A percentile compares a stretch with the other conserved stretches of the same genome.
These are phyloP conservation scores for Synodontis membranacea DNA, from an alignment of 2,113 vertebrate genomes.

Conservation along the genomic window DNA sequence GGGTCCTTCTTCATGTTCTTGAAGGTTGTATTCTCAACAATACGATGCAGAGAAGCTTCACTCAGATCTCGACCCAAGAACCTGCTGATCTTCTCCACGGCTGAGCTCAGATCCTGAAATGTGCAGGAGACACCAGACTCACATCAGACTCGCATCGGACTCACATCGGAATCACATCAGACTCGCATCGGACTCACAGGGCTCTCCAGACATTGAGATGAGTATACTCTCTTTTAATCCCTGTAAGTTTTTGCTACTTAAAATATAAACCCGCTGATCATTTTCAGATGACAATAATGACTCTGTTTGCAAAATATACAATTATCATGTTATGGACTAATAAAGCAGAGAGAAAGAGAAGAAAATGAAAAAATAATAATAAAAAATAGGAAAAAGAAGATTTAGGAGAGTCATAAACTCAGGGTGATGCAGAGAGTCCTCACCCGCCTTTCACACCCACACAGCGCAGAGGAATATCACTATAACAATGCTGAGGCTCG, in stretches of 20 bases:
- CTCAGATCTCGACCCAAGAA: conserved; percentile 68
- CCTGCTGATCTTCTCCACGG: conserved; percentile 58
- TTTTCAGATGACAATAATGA: too few relatives aligned
- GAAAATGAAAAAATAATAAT: too few relatives aligned
- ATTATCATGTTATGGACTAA: neutral
- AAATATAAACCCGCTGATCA: too few relatives aligned
- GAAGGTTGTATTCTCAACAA: conserved; percentile 68
- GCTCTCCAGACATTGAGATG: neutral
- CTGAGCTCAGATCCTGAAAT: conserved; percentile 62
- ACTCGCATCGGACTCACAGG: neutral
- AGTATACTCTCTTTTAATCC: too few relatives aligned
- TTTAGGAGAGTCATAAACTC: too few relatives aligned
- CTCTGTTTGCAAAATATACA: neutral
- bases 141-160: neutral
- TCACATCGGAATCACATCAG: neutral
- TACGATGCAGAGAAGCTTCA: conserved; percentile 49
- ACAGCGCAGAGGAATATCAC: too few relatives aligned
- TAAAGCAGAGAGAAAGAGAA: neutral
- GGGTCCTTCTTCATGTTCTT: conserved; percentile 65
- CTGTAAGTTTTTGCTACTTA: too few relatives aligned
- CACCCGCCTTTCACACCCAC: too few relatives aligned
- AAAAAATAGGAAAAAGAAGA: neutral
- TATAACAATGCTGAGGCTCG: too few relatives aligned
- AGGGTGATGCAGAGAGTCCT: too few relatives aligned
- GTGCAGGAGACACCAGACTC: neutral